Percentiles rank a stretch among this genome's conserved stretches.
Evolutionary conservation across 2,797 vertebrate species (phyloP).

Genomic region (Mallotus villosus): DNA sequence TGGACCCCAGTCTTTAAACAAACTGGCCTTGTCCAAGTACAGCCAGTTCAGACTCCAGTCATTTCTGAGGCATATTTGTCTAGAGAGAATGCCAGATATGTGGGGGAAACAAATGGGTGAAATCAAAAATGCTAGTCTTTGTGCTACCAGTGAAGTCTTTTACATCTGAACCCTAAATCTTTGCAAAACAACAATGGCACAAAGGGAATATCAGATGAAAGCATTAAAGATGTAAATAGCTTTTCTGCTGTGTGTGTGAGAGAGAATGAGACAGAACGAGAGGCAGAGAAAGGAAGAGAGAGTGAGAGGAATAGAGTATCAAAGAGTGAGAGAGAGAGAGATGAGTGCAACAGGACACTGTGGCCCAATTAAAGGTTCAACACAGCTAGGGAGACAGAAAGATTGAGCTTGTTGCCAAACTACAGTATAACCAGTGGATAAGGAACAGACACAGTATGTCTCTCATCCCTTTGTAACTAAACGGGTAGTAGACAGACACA

Average conservation of each 20-base stretch:
- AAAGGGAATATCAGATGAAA: slow-evolving; percentile 80
- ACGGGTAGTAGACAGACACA: slow-evolving; percentile 35
- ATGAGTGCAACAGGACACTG: slow-evolving; percentile 47
- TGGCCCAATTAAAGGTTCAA: slow-evolving; percentile 69
- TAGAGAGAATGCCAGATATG: slow-evolving; percentile 50
- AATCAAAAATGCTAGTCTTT: slow-evolving; percentile 53
- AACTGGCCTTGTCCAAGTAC: slow-evolving; percentile 64
- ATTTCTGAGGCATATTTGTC: slow-evolving; percentile 55
- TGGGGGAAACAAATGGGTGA: slow-evolving; percentile 47
- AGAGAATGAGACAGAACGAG: slow-evolving; percentile 28
- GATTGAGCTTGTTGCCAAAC: slow-evolving; percentile 55
- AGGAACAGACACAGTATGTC: slow-evolving; percentile 12
- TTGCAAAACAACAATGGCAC: slow-evolving; percentile 69
- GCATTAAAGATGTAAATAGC: slow-evolving; percentile 74
- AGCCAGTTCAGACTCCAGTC: slow-evolving; percentile 28
- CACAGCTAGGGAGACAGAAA: slow-evolving; percentile 52
- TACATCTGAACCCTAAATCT: slow-evolving; percentile 55
- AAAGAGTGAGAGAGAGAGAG: slow-evolving; percentile 30
- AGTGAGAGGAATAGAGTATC: background rate
- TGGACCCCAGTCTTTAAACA: slow-evolving; percentile 62
- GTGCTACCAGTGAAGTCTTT: slow-evolving; percentile 55
- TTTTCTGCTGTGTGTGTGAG: slow-evolving; percentile 60
- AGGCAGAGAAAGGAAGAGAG: slow-evolving; percentile 21
- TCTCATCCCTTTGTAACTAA: slow-evolving; percentile 49
- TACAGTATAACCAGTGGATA: slow-evolving; percentile 36